Base-by-base conservation (phyloP, 2,797 vertebrate genomes). In the Trematomus bernacchii region DNA sequence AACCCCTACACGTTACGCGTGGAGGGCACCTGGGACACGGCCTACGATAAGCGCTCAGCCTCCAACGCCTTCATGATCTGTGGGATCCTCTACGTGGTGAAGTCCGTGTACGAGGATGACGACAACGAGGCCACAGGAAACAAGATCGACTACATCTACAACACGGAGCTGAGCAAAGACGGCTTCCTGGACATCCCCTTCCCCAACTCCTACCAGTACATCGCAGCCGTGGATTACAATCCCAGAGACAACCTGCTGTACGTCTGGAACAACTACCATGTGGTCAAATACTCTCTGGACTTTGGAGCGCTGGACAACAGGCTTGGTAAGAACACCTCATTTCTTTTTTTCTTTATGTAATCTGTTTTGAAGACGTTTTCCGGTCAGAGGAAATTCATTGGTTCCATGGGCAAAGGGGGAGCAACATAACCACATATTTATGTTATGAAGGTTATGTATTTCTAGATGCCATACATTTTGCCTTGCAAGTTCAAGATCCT, bases 31-130 rank as follows among this genome's bases (percentile, higher is more conserved):
- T 99, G 98, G 98, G 98, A 99, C 93, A 99, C 98, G 0, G 96
- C 97, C 0, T 99, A 99, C 18, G 98, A 99, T 91, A 99, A 99
- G 85, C 95, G 98, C 57, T 99, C 98, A 0, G 98, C 98, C 13
- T 99, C 98, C 64, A 99, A 99, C 0, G 98, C 98, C 19, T 99
- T 99, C 90, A 99, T 99, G 98, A 97, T 99, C 83, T 99, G 98
- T 80, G 98, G 98, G n/a, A 96, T 99, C 93, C 95, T 99, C 33
- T 99, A 99, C 1, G 98, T 99, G 44, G 96, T 99, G 23, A 98
- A 98, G 89, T 97, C 97, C 0, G 98, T 99, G 18, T 99, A 99
- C 14, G 98, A 99, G 92, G 98, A 99, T 13, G 98, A 99, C 0
- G 98, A 99, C 88, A 99, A 99, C 4, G 98, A 99, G 90, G 97